These are phyloP conservation scores for Bunonema sp. DNA, from an alignment of 2,888 invertebrate species.

Conservation along the genomic window DNA sequence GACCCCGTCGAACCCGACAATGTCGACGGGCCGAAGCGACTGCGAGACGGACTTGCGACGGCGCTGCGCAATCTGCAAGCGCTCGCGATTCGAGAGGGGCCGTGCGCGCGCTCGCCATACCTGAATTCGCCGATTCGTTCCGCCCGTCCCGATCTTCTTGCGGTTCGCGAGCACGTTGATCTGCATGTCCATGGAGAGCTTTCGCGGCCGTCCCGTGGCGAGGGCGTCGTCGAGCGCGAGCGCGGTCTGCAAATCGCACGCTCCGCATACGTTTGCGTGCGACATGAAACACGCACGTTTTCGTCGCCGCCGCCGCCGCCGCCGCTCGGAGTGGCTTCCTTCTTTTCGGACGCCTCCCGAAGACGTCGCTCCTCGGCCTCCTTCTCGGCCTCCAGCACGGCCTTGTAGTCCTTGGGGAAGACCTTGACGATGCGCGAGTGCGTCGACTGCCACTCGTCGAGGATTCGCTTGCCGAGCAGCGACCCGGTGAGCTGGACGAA, in stretches of 20 bases:
- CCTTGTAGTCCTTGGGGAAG: constrained; percentile 88
- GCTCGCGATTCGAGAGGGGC: no score
- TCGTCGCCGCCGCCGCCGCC: no score
- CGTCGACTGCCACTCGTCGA: constrained; percentile 65
- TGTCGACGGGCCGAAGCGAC: constrained; percentile 27
- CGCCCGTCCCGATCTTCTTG: no score
- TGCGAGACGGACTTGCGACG: constrained; percentile 31
- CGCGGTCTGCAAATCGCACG: not conserved
- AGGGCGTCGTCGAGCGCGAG: not conserved
- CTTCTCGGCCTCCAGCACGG: constrained; percentile 55
- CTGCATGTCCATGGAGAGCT: constrained; percentile 42
- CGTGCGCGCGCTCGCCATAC: no score
- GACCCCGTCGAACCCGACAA: constrained; percentile 34
- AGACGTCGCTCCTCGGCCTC: constrained; percentile 53
- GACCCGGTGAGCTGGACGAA: constrained; percentile 74
- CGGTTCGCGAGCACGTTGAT: constrained; percentile 12
- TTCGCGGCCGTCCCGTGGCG: constrained; percentile 7
- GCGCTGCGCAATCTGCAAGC: no score
- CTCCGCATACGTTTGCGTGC: not conserved
- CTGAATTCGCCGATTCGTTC: no score
- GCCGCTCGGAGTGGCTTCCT: no score
- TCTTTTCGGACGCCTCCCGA: constrained; percentile 55
- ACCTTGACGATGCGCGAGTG: constrained; percentile 75
- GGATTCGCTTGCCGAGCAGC: constrained; percentile 62
- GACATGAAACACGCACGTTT: not conserved